phyloP scores from a whole-genome alignment of 2,888 invertebrate species.

The Drosophila buzzatii region DNA sequence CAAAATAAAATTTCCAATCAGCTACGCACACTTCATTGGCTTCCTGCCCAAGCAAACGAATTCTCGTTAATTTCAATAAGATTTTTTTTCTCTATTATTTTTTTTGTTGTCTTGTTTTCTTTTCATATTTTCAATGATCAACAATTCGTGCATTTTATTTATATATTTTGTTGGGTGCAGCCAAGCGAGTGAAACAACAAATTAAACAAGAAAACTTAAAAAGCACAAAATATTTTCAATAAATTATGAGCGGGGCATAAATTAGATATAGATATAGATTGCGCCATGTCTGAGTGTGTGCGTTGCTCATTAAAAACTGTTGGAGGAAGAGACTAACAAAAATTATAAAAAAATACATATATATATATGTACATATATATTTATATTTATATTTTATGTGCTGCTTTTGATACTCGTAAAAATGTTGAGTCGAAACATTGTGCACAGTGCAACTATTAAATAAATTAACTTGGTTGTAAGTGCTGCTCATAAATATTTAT shows the following conservation, averaged over 20 bases:
- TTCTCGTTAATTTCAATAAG: conserved; percentile 52
- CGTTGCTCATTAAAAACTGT: conserved; percentile 48
- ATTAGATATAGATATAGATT: conserved; percentile 55
- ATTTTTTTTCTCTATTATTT: conserved; percentile 16
- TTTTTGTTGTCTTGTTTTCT: background rate
- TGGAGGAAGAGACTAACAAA: conserved; percentile 20
- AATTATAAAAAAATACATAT: background rate
- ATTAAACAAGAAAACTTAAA: conserved; percentile 5
- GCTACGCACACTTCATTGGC: conserved; percentile 33
- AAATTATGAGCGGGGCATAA: conserved; percentile 64
- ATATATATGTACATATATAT: background rate
- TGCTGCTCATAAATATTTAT: conserved; percentile 78
- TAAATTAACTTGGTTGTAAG: conserved; percentile 78
- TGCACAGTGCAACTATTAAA: conserved; percentile 69
- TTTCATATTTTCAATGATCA: conserved; percentile 32
- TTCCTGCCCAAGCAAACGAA: conserved; percentile 33
- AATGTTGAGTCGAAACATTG: conserved; percentile 37
- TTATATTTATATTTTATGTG: conserved; percentile 30
- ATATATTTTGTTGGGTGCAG: conserved; percentile 40
- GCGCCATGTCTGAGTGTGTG: conserved; percentile 32
- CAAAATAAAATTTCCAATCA: conserved; percentile 15
- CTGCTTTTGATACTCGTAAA: conserved; percentile 46
- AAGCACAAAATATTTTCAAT: conserved; percentile 47
- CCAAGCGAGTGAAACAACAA: conserved; percentile 11
- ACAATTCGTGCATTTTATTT: conserved; percentile 48